Base-by-base conservation (phyloP, 2,113 vertebrate genomes). In the Lates calcarifer region DNA sequence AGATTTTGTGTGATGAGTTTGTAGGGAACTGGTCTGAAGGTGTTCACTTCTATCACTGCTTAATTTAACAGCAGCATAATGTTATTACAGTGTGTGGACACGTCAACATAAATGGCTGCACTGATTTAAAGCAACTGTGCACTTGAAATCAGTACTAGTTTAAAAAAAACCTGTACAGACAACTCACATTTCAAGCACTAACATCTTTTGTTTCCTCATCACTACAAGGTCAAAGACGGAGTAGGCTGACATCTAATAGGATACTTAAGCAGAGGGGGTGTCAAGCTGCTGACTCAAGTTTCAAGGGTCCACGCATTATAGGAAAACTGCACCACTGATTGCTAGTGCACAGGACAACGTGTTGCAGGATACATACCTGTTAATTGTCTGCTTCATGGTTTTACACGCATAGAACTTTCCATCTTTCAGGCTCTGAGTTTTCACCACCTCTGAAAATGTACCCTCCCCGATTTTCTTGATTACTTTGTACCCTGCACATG, bases 391-490 rank as follows among this genome's bases (percentile, higher is more conserved):
- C 72, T 97, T 97, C 95, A 96, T 96, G 15, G 94, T 96, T 89
- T 98, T 97, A 85, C 97, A 97, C 0, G 96, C 96, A 35, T 95
- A 97, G 87, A 90, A 95, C 76, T 94, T 96, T 11, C 96, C 95
- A 79, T 97, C 94, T 83, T 93, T 95, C 74, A 97, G 91, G 90
- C 86, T 97, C 88, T 96, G 95, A 29, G 94, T 94, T 93, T 97
- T 96, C 90, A 94, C 82, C 70, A 98, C 95, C 81, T 96, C 95
- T 47, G 96, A 97, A 94, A 97, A 98, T 0, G 96, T 96, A n/a
- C 97, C 96, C 82, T 97, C 96, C 64, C 96, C 97, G 82, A 97
- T 96, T 85, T 96, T 96, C 92, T 94, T 92, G 81, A 97, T 86
- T 70, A 93, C 66, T 94, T 94, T 96, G 86, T 97, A 96, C 89